These are phyloP conservation scores for Drosophila dunni DNA, from an alignment of 1,140 invertebrate genomes.

Conservation along the genomic window DNA sequence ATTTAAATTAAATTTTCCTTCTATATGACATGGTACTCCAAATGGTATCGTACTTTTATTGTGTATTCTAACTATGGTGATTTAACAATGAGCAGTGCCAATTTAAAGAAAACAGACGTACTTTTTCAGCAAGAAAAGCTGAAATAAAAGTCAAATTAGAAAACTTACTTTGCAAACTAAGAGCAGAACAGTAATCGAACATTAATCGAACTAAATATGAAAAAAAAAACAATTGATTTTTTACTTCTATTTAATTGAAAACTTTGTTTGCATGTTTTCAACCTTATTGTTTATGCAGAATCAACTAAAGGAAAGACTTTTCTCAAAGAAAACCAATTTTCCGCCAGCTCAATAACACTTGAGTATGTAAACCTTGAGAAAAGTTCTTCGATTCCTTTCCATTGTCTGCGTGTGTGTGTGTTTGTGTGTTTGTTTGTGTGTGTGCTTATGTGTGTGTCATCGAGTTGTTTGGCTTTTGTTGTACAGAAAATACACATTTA, in stretches of 20 bases:
- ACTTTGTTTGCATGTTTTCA: slow-evolving; percentile 37
- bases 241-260: slow-evolving; percentile 23
- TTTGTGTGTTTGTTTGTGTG: slow-evolving; percentile 25
- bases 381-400: slow-evolving; percentile 44
- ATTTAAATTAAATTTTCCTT: too few species aligned
- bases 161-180: slow-evolving; percentile 40
- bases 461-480: slow-evolving; percentile 59
- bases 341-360: slow-evolving; percentile 57
- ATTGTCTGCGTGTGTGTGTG: slow-evolving; percentile 53
- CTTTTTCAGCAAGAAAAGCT: slow-evolving; percentile 1
- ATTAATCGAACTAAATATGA: slow-evolving; percentile 31
- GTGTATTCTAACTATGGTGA: too few species aligned
- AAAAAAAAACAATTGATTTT: slow-evolving; percentile 20
- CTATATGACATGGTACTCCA: too few species aligned
- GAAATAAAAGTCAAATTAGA: slow-evolving; percentile 7
- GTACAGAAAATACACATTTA: slow-evolving; percentile 71
- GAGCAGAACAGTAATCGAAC: slow-evolving; percentile 42
- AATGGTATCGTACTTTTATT: too few species aligned
- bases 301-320: slow-evolving; percentile 32
- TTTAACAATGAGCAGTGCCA: neutral
- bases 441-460: slow-evolving; percentile 41
- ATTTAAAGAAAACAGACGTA: slow-evolving; percentile 1
- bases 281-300: slow-evolving; percentile 34
- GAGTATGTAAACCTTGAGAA: slow-evolving; percentile 59
- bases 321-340: slow-evolving; percentile 72